Percentiles rank a stretch among this genome's conserved stretches.
Evolutionary conservation across 2,797 vertebrate species (phyloP).

Genomic region (Parauchenoglanis ngamensis): DNA sequence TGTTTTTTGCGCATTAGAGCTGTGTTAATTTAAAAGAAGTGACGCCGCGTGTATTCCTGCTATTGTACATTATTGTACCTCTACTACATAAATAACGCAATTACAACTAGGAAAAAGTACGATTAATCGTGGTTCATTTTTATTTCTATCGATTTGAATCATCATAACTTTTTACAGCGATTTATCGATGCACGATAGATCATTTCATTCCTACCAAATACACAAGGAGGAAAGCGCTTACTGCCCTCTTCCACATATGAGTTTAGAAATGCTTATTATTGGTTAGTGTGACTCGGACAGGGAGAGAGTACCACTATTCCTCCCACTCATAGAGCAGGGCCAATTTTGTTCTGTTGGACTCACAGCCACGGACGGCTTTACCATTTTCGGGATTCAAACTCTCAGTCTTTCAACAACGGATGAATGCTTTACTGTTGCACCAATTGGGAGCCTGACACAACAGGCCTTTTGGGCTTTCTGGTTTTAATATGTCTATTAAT

Average conservation of each 20-base stretch:
- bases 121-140: too few species aligned
- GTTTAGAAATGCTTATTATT: neutral
- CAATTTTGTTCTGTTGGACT: neutral
- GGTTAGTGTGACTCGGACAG: neutral
- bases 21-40: too few species aligned
- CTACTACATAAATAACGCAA: too few species aligned
- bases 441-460: neutral
- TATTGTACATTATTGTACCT: too few species aligned
- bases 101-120: too few species aligned
- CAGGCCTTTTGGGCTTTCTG: neutral
- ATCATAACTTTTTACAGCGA: too few species aligned
- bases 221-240: neutral
- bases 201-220: too few species aligned
- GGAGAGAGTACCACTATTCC: neutral
- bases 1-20: too few species aligned
- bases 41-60: too few species aligned
- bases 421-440: neutral
- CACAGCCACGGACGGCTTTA: neutral
- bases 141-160: too few species aligned
- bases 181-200: too few species aligned
- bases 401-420: neutral
- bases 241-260: neutral
- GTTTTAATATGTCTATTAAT: conserved; percentile 20
- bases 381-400: neutral
- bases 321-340: neutral